Conservation (phyloP, 2,113 vertebrate genomes). For the Lipotes vexillifer region DNA sequence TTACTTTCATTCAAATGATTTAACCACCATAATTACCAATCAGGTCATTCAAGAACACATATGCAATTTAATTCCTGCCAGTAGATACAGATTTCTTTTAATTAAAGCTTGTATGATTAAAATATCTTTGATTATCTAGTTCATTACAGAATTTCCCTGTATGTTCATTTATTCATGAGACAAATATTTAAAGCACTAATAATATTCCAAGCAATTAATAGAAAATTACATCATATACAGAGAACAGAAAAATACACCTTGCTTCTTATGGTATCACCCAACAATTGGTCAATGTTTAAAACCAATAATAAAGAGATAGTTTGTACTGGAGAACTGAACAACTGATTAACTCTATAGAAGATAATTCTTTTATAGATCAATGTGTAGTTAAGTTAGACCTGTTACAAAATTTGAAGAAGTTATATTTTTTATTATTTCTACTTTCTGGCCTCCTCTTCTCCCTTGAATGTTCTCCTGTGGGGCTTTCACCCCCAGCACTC, state of each 20-base stretch:
- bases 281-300: background rate
- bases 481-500: background rate
- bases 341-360: background rate
- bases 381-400: background rate
- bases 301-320: background rate
- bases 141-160: background rate
- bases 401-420: background rate
- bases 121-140: background rate
- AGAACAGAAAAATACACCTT: background rate
- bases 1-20: slow-evolving; percentile 12
- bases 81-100: background rate
- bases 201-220: background rate
- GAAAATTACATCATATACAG: background rate
- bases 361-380: background rate
- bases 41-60: background rate
- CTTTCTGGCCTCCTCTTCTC: background rate
- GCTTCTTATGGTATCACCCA: background rate
- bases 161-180: background rate
- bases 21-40: background rate
- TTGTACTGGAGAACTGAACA: background rate
- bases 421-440: background rate
- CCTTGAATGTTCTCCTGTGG: background rate
- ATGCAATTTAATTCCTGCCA: background rate
- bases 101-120: background rate
- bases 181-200: background rate